Evolutionary conservation across 1,140 invertebrate genomes (phyloP), one percentile per base, ranked within the genome.

Genomic region (Sogatella furcifera): DNA sequence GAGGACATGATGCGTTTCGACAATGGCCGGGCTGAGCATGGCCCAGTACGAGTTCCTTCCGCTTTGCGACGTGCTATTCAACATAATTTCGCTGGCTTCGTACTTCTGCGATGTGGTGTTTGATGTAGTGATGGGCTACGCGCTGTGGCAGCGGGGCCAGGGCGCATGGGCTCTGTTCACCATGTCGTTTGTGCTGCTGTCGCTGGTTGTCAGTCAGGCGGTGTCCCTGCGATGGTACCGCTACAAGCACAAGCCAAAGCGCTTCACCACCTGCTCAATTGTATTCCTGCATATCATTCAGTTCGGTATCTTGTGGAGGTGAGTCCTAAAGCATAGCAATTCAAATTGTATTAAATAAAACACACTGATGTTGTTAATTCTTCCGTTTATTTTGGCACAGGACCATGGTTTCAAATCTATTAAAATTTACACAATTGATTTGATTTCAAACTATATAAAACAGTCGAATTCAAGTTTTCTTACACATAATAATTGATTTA

Each of bases 71-170:
- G 85, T 92, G 42, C 77, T 93, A 8, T 94, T 94, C 77, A 93
- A 93, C 73, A 88, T 94, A 71, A 90, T 93, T 62, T 92, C 90
- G 11, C 75, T 94, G 53, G 88, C 88, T n/a, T 88, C 86, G 2
- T 92, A 93, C 72, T 94, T 94, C 74, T 93, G 90, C 76, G 89
- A 92, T 78, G 82, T 92, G 46, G 89, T 92, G 3, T 94, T 94
- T 70, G 89, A 93, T 72, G 78, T 92, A 34, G 82, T 91, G 42
- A 87, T 90, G 77, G 82, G 85, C 14, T 92, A 92, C 73, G 88
- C 89, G 8, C 74, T 92, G 5, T 85, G 86, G 62, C 79, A 86
- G 67, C 77, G 80, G 44, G 77, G 81, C 44, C 73, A 81, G 70
- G 74, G 75, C 66, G 66, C 77, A 60, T 77, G 82, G 72, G 79